These are phyloP conservation scores for Bungarus multicinctus DNA, from an alignment of 2,113 vertebrate genomes.

Conservation along the genomic window DNA sequence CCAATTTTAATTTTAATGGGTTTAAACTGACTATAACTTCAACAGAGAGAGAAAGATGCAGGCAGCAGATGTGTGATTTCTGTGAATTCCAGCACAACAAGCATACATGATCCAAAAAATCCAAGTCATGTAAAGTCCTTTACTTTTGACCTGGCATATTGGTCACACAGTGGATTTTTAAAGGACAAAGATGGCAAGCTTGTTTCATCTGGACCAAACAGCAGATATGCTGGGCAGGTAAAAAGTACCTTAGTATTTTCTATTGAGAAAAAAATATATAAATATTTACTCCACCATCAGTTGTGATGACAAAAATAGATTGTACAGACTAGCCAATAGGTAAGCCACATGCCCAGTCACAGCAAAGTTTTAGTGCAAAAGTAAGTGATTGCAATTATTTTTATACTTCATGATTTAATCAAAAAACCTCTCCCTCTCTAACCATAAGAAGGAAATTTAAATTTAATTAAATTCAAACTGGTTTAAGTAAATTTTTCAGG, in stretches of 20 bases:
- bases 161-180: conserved; percentile 76
- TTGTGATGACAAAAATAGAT: neutral
- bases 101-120: conserved; percentile 72
- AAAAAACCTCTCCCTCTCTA: neutral
- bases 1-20: neutral
- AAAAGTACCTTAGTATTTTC: conserved; percentile 10
- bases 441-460: neutral
- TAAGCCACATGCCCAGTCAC: neutral
- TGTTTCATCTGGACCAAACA: conserved; percentile 67
- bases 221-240: conserved; percentile 80
- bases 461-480: neutral
- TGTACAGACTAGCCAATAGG: neutral
- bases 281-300: neutral
- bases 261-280: neutral
- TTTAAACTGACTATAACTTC: conserved; percentile 6
- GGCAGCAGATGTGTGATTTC: conserved; percentile 76
- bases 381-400: neutral
- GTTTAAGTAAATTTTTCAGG: neutral
- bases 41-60: conserved; percentile 74
- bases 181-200: conserved; percentile 66
- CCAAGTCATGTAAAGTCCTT: conserved; percentile 68
- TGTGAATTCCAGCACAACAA: conserved; percentile 71
- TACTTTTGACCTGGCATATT: conserved; percentile 76
- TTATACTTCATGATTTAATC: neutral
- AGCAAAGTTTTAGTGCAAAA: neutral